These are phyloP conservation scores for Sarcoramphus papa DNA, from an alignment of 2,797 vertebrate species.

Conservation along the genomic window DNA sequence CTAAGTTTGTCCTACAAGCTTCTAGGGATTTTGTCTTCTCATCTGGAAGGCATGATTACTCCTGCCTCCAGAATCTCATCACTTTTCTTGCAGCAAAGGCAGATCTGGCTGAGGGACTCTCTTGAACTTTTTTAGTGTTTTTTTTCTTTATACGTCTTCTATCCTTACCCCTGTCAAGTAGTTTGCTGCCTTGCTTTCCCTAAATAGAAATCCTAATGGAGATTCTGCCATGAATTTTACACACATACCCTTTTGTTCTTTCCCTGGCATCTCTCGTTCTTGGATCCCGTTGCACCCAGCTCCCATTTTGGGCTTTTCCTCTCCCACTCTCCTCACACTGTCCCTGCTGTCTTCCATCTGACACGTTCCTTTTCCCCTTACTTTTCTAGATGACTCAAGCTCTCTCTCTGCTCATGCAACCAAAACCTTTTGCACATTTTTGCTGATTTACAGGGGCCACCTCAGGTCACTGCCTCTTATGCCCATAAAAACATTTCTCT, in stretches of 20 bases:
- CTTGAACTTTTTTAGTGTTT: not conserved
- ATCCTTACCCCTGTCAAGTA: not conserved
- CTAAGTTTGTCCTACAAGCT: not conserved
- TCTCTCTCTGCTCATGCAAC: not conserved
- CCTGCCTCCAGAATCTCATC: not conserved
- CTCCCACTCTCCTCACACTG: not conserved
- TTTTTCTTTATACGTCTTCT: not conserved
- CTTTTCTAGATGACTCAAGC: not conserved
- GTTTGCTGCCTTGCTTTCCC: not conserved
- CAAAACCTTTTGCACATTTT: not conserved
- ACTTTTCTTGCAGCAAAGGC: not conserved
- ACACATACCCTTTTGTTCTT: not conserved
- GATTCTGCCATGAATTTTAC: not conserved
- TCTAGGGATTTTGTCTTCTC: not conserved
- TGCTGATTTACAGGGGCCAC: constrained; percentile 18
- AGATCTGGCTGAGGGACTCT: not conserved
- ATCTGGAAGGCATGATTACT: not conserved
- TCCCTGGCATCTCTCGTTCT: not conserved
- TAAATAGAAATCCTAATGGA: not conserved
- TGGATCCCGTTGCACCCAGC: not conserved
- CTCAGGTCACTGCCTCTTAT: constrained; percentile 11
- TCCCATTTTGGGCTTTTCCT: not conserved
- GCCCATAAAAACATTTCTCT: not conserved
- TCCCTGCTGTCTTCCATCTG: not conserved
- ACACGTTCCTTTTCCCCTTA: not conserved